These are phyloP conservation scores for Pogonus chalceus DNA, from an alignment of 1,140 invertebrate genomes.

Conservation along the genomic window DNA sequence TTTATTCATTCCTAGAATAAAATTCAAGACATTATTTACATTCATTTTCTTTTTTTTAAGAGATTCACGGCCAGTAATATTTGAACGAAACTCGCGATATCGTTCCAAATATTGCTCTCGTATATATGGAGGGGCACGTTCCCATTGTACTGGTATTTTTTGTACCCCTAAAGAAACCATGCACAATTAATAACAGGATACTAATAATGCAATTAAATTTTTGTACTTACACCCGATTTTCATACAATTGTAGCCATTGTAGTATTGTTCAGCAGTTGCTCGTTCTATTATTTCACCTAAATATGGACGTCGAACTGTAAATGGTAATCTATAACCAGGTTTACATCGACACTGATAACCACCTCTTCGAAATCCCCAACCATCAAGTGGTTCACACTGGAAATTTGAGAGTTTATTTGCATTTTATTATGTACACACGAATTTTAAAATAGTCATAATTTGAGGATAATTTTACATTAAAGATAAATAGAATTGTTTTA, in stretches of 20 bases:
- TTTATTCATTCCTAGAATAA: conserved; percentile 59
- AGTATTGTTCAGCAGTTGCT: conserved; percentile 83
- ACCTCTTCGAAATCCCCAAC: conserved; percentile 89
- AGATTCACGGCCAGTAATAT: conserved; percentile 48
- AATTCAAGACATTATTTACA: conserved; percentile 65
- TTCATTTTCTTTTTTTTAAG: conserved; percentile 57
- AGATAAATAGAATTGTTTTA: conserved; percentile 10
- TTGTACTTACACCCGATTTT: conserved; percentile 79
- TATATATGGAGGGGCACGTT: conserved; percentile 53
- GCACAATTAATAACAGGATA: background rate
- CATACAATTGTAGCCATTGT: conserved; percentile 83
- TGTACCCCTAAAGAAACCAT: conserved; percentile 55
- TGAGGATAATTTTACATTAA: too few species aligned
- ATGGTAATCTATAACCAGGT: conserved; percentile 81
- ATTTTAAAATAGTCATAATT: too few species aligned
- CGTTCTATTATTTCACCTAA: conserved; percentile 89
- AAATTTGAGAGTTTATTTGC: too few species aligned
- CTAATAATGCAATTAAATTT: background rate
- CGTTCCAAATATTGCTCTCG: conserved; percentile 63
- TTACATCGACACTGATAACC: conserved; percentile 92
- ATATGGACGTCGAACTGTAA: conserved; percentile 77
- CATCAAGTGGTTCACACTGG: conserved; percentile 91
- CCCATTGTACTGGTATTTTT: conserved; percentile 68
- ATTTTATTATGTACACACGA: too few species aligned
- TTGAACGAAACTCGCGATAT: conserved; percentile 62